Base-by-base conservation (phyloP, 2,888 invertebrate genomes). In the Oscheius sp. region DNA sequence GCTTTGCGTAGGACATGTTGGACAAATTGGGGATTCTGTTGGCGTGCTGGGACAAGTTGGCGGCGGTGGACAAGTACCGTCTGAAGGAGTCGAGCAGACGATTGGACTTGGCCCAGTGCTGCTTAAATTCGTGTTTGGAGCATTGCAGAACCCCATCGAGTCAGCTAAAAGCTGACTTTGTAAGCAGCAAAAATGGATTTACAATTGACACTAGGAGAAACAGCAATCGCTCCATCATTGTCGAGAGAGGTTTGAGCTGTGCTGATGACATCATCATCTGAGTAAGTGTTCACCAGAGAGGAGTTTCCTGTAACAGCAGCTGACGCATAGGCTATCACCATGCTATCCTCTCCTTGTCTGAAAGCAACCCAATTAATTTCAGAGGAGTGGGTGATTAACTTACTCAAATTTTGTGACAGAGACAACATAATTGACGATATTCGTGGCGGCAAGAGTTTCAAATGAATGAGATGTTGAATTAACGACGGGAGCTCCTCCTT, bases 331-430 rank as follows among this genome's bases (percentile, higher is more conserved):
- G 58, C 58, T 23, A 58, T 58, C 2, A 58, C 45, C 37, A 45
- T 58, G n/a, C 17, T 12, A 17, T 17, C 17, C n/a, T 58, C 34
- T 10, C 55, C 37, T 37, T 20, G 5, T 55, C 55, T 55, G 23
- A 33, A 29, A 31, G 8, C 12, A 10, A 29, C 8, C 10, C 15
- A 6, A 4, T n/a, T 29, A 31, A 12, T 55, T 29, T 23, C 31
- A 31, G 10, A 31, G 3, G 31, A 55, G 5, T 31, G 31, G 8
- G 6, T 37, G 37, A n/a, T n/a, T n/a, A 23, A 39, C 58, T 42
- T 29, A 58, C 58, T 39, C 58, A 58, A 58, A 58, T 39, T 58
- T 58, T n/a, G 58, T 58, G 15, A 58, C 58, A 45, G 39, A 25
- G 2, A 58, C 58, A 2, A 58, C 29, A 42, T 55, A 55, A 33